Evolutionary conservation across 2,888 invertebrate species (phyloP).

Genomic region (Hyalella azteca): DNA sequence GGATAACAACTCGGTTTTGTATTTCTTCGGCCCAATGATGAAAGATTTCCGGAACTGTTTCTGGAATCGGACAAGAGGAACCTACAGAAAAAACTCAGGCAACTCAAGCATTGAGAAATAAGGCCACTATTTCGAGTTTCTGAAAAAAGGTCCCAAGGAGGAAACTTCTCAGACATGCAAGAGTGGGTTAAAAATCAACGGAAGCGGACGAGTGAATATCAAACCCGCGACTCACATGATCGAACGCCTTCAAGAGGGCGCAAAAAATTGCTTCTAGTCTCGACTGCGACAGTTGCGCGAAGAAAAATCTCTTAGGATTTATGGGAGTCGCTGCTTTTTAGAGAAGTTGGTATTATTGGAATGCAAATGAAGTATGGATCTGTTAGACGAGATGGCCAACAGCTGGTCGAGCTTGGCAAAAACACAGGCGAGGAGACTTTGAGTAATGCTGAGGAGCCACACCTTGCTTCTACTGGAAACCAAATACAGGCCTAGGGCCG

Average conservation of each 20-base stretch:
- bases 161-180: neutral
- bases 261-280: conserved; percentile 5
- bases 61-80: neutral
- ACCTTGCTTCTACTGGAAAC: too few species aligned
- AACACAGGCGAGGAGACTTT: too few species aligned
- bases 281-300: conserved; percentile 5
- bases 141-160: neutral
- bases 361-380: conserved; percentile 37
- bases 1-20: too few species aligned
- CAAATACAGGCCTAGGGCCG: too few species aligned
- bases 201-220: conserved; percentile 3
- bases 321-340: conserved; percentile 28
- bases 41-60: neutral
- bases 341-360: conserved; percentile 35
- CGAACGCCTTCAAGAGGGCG: neutral
- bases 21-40: neutral
- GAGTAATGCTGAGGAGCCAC: too few species aligned
- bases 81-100: neutral
- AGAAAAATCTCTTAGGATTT: conserved; percentile 25
- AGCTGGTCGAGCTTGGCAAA: too few species aligned
- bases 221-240: conserved; percentile 19
- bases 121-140: neutral
- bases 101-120: neutral
- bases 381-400: conserved; percentile 19
- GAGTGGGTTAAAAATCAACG: neutral